Percentiles rank a stretch among this genome's conserved stretches.
Evolutionary conservation across 2,888 invertebrate species (phyloP).

Genomic region (Trichogramma evanescens): DNA sequence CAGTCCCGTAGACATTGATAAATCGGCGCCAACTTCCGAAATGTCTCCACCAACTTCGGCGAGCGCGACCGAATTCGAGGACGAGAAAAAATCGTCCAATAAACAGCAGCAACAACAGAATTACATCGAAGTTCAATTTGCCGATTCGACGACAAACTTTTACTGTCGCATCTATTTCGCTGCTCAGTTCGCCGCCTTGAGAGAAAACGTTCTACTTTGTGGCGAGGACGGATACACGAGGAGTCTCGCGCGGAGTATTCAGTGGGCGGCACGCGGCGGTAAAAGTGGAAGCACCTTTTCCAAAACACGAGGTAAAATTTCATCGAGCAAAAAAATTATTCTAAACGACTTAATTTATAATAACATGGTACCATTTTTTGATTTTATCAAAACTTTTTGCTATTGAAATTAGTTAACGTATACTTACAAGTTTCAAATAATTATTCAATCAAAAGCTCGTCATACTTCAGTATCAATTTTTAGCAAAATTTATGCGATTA

Average conservation of each 20-base stretch:
- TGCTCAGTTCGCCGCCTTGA: slow-evolving; percentile 78
- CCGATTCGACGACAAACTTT: slow-evolving; percentile 69
- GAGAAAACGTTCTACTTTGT: slow-evolving; percentile 56
- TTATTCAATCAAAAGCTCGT: not conserved
- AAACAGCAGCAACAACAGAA: slow-evolving; percentile 33
- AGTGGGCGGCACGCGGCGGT: slow-evolving; percentile 92
- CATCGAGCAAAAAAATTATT: not conserved
- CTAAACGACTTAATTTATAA: not conserved
- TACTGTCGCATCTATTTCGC: slow-evolving; percentile 88
- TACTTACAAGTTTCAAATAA: not conserved
- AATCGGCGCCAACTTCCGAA: slow-evolving; percentile 26
- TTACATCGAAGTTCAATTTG: slow-evolving; percentile 55
- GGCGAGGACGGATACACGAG: slow-evolving; percentile 75
- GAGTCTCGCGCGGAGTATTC: slow-evolving; percentile 75
- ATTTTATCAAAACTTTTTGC: slow-evolving; percentile 8
- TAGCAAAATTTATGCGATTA: too few relatives aligned
- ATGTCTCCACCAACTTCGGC: slow-evolving; percentile 11
- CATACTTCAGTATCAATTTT: too few relatives aligned
- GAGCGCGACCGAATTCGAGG: slow-evolving; percentile 31
- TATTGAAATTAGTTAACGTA: not conserved
- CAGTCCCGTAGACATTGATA: slow-evolving; percentile 39
- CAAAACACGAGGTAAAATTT: slow-evolving; percentile 70
- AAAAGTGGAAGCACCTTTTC: slow-evolving; percentile 96
- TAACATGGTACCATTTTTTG: not conserved
- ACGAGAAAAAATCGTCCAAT: slow-evolving; percentile 38